Conservation (phyloP, 2,113 vertebrate species). For the Rhipidura dahli region DNA sequence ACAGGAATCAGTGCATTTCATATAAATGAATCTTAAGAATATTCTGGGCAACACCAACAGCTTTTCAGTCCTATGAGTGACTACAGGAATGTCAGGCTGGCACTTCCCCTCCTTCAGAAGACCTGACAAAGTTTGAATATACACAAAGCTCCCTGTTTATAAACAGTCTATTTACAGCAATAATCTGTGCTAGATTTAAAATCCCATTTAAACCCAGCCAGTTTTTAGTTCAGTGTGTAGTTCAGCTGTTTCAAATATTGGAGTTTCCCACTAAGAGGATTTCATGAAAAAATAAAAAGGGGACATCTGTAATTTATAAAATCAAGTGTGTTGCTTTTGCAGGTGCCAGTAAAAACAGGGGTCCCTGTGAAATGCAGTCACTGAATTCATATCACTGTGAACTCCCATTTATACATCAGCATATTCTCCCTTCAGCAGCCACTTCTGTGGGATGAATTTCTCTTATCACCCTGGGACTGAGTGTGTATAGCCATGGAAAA, state of each 20-base stretch:
- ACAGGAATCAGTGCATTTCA: neutral
- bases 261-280: neutral
- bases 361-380: neutral
- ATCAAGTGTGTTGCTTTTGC: neutral
- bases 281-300: neutral
- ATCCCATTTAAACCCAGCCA: neutral
- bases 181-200: constrained; percentile 28
- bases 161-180: constrained; percentile 11
- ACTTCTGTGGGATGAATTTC: neutral
- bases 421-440: neutral
- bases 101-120: neutral
- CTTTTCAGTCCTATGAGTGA: neutral
- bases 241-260: neutral
- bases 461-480: neutral
- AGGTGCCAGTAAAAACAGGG: neutral
- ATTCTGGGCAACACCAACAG: neutral
- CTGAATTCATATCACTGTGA: neutral
- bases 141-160: constrained; percentile 18
- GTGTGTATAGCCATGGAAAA: neutral
- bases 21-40: neutral
- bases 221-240: neutral
- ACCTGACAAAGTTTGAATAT: neutral
- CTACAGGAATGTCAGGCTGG: neutral
- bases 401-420: neutral
- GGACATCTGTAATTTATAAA: neutral